Evolutionary conservation across 2,888 invertebrate species (phyloP).

Genomic region (Ferdinandea cuprea): DNA sequence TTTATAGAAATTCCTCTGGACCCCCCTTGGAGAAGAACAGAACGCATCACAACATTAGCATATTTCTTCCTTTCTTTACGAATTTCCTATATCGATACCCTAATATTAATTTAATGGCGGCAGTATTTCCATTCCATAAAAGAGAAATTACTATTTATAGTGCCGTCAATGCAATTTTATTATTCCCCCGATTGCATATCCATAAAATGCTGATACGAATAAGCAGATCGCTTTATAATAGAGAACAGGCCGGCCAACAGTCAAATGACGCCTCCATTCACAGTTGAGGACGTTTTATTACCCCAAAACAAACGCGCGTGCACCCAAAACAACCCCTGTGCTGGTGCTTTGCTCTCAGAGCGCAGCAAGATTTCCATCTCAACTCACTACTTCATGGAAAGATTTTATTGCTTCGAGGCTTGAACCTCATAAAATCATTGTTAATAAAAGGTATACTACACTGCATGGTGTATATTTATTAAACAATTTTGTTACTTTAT

Average conservation of each 20-base stretch:
- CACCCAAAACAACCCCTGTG: conserved; percentile 55
- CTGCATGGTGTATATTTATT: conserved; percentile 26
- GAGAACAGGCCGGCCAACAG: conserved; percentile 26
- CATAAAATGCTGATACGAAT: conserved; percentile 47
- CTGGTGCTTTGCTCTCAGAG: conserved; percentile 3
- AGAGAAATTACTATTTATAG: conserved; percentile 72
- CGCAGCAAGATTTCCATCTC: conserved; percentile 5
- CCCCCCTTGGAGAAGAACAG: conserved; percentile 24
- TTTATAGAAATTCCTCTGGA: conserved; percentile 8
- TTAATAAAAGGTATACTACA: conserved; percentile 57
- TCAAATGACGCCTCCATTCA: conserved; percentile 49
- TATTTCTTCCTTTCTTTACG: conserved; percentile 3
- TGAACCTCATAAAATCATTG: conserved; percentile 66
- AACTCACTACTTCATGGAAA: conserved; percentile 24
- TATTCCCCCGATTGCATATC: conserved; percentile 54
- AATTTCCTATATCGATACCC: conserved; percentile 42
- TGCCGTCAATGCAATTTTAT: conserved; percentile 69
- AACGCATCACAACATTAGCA: conserved; percentile 17
- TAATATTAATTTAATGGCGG: conserved; percentile 63
- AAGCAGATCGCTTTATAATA: conserved; percentile 47
- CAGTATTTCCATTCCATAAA: conserved; percentile 54
- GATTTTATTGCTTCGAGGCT: conserved; percentile 47
- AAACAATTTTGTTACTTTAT: conserved; percentile 54
- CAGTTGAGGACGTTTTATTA: conserved; percentile 48
- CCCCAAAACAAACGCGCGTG: conserved; percentile 35